These are phyloP conservation scores for Hedya salicella DNA, from an alignment of 2,888 invertebrate genomes.

Conservation along the genomic window DNA sequence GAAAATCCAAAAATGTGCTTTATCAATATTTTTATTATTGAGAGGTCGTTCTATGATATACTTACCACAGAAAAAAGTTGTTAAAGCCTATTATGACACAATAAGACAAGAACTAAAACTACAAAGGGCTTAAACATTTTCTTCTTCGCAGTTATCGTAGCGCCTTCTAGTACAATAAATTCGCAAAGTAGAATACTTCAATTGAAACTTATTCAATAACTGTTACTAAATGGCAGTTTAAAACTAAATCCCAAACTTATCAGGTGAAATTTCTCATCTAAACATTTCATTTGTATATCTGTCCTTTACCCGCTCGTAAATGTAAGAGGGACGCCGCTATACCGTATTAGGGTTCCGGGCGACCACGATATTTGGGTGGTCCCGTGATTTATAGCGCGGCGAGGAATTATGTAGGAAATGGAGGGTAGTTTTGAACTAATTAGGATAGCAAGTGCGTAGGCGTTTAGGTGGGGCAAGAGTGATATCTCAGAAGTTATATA, in stretches of 20 bases:
- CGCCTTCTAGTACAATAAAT: no score
- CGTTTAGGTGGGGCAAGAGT: neutral
- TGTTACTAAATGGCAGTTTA: neutral
- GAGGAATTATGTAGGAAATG: neutral
- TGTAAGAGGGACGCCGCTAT: conserved; percentile 5
- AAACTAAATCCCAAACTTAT: conserved; percentile 10
- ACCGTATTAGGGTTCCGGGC: no score
- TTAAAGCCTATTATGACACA: no score
- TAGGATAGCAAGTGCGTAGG: conserved; percentile 4
- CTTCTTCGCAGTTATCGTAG: no score
- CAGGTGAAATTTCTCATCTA: conserved; percentile 10
- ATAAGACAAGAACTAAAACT: no score
- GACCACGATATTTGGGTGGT: conserved; percentile 5
- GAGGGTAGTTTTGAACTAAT: conserved; percentile 15
- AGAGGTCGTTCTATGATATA: no score
- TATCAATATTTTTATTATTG: no score
- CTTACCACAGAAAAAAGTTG: no score
- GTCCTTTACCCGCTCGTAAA: conserved; percentile 3
- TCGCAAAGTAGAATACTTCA: neutral
- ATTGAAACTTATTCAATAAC: conserved; percentile 8
- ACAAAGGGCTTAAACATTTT: no score
- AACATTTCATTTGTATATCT: conserved; percentile 3
- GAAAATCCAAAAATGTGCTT: no score
- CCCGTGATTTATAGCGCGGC: neutral
- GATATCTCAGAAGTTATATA: neutral